Evolutionary conservation across 2,888 invertebrate species (phyloP).

Genomic region (Parthenolecanium corni): DNA sequence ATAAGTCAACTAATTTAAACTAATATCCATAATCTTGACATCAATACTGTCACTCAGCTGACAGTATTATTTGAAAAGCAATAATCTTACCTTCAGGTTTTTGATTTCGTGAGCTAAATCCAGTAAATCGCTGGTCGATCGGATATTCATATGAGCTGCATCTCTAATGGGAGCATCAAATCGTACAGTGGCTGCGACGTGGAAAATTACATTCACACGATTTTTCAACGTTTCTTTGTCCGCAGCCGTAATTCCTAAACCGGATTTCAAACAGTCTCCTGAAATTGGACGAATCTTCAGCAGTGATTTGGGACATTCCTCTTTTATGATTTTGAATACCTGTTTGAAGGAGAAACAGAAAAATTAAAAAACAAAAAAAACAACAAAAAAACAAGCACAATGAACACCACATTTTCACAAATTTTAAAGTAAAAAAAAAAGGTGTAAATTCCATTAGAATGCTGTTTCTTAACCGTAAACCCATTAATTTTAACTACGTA

Average conservation of each 20-base stretch:
- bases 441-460: too few relatives aligned
- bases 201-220: slow-evolving; percentile 33
- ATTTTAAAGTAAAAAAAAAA: too few relatives aligned
- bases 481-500: too few relatives aligned
- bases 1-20: too few relatives aligned
- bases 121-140: slow-evolving; percentile 31
- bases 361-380: too few relatives aligned
- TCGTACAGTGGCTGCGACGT: slow-evolving; percentile 33
- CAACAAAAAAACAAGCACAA: too few relatives aligned
- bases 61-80: too few relatives aligned
- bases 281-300: slow-evolving; percentile 32
- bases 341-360: too few relatives aligned
- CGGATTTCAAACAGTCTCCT: slow-evolving; percentile 33
- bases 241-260: slow-evolving; percentile 32
- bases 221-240: slow-evolving; percentile 30
- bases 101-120: slow-evolving; percentile 30
- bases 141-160: slow-evolving; percentile 32
- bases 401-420: too few relatives aligned
- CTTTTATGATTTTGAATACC: slow-evolving; percentile 31
- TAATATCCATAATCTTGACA: too few relatives aligned
- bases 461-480: too few relatives aligned
- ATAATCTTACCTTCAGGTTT: slow-evolving; percentile 31
- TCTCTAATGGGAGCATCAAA: slow-evolving; percentile 33
- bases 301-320: slow-evolving; percentile 27
- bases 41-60: too few relatives aligned